Conservation (phyloP, 2,113 vertebrate genomes). For the Clarias macrocephalus region DNA sequence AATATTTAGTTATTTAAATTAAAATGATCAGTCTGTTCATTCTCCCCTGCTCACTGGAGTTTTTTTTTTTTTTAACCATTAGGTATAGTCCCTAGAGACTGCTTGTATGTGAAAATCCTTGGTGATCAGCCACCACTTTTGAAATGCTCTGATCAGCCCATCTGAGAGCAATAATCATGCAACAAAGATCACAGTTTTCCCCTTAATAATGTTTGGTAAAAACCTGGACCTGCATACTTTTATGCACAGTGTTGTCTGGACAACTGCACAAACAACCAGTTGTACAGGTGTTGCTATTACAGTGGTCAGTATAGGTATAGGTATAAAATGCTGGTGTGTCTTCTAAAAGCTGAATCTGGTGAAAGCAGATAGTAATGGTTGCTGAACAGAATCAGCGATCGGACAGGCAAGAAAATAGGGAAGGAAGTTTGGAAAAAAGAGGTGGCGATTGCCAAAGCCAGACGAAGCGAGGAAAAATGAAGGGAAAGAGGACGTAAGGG, state of each 20-base stretch:
- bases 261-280: neutral
- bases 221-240: neutral
- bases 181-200: neutral
- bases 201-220: neutral
- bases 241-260: neutral
- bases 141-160: neutral
- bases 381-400: neutral
- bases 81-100: neutral
- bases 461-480: neutral
- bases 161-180: neutral
- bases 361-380: neutral
- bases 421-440: neutral
- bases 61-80: neutral
- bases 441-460: neutral
- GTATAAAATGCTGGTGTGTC: neutral
- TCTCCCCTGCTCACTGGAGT: neutral
- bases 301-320: neutral
- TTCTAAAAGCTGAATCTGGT: neutral
- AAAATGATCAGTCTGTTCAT: neutral
- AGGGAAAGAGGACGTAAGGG: constrained; percentile 2
- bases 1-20: neutral
- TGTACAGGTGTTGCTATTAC: neutral
- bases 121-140: neutral
- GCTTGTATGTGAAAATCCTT: neutral
- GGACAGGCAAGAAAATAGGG: neutral